Conservation (phyloP, 2,797 vertebrate species). For the Myotis findleyi region DNA sequence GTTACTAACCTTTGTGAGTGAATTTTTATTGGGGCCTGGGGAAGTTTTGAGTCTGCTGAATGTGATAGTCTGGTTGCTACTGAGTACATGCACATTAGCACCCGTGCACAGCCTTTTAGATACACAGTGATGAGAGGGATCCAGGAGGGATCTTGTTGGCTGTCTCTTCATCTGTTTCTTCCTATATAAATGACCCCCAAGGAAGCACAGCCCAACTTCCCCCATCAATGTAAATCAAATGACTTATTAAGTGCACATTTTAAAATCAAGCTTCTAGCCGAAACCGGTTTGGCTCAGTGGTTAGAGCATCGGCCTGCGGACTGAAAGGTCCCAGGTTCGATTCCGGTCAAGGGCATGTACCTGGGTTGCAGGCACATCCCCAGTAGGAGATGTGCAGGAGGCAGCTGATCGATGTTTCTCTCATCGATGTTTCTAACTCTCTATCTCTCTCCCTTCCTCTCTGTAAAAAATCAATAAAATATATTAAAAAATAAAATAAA, state of each 20-base stretch:
- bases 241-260: neutral
- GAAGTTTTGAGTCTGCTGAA: neutral
- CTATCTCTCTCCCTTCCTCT: too few species aligned
- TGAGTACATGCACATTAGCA: neutral
- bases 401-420: too few species aligned
- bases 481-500: too few species aligned
- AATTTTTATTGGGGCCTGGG: neutral
- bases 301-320: too few species aligned
- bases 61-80: neutral
- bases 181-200: neutral
- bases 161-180: neutral
- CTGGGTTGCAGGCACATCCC: too few species aligned
- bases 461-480: too few species aligned
- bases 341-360: too few species aligned
- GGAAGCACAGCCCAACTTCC: neutral
- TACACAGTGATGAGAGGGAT: neutral
- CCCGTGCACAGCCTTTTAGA: neutral
- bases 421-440: too few species aligned
- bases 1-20: neutral
- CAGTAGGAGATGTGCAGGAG: too few species aligned
- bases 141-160: neutral
- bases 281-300: too few species aligned
- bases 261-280: neutral
- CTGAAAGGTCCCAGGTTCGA: too few species aligned
- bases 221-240: neutral